Evolutionary conservation across 2,888 invertebrate species (phyloP), one percentile per base, ranked within the genome.

Genomic region (Drosophila pegasa): DNA sequence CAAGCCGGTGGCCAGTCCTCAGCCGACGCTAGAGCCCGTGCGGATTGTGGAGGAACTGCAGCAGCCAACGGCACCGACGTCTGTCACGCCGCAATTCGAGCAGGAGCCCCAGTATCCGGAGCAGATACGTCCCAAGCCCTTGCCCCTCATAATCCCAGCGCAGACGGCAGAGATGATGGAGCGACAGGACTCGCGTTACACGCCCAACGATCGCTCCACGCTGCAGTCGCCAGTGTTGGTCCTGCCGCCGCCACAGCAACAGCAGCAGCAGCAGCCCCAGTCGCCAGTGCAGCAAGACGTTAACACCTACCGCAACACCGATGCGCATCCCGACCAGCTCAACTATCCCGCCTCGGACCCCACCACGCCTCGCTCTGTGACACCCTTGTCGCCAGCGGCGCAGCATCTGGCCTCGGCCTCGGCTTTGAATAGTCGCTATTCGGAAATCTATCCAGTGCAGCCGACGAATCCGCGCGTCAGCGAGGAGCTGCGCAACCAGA

Each of bases 401-500:
- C 85, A 87, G 5, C 87, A 89, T 38, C 40, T 91, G 20, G 91
- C 91, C 4, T 66, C 87, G 0, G 63, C 74, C 9, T 91, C 91
- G 3, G 90, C 91, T 0, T 57, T 91, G 0, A 91, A 91, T 41
- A 86, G 85, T 72, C 91, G 91, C 31, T 91, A 91, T 60, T 89
- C 91, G 33, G 89, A 89, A 9, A 83, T 83, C 1, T 73, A 82
- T 48, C 80, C 86, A 8, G 67, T 74, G n/a, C 79, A 64, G 40
- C 87, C 68, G 0, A 71, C 69, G 18, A 85, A 79, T 65, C 80
- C 83, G 6, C 89, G 88, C 2, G 80, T 91, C 16, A 91, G 89
- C 29, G 93, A 93, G 20, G 94, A 94, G 77, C 90, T 94, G 50
- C 93, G 94, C 69, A 93, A 93, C 25, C 94, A 94, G 88, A 89